These are phyloP conservation scores for Ctenochaetus hawaiiensis DNA, from an alignment of 2,797 vertebrate genomes.

Conservation along the genomic window DNA sequence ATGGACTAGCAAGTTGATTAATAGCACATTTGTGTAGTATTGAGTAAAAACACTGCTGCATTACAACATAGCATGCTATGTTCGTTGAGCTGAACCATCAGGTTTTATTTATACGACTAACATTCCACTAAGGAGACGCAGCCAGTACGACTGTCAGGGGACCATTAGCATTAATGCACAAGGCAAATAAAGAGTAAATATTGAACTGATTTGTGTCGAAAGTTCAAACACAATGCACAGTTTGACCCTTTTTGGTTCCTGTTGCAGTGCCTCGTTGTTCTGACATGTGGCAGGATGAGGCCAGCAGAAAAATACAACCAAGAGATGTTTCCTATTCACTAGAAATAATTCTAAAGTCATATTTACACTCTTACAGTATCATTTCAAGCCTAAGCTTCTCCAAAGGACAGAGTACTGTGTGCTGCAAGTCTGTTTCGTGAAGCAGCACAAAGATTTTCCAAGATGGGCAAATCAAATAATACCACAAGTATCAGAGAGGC, in stretches of 20 bases:
- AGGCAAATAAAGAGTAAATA: neutral
- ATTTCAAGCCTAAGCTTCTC: neutral
- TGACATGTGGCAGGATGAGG: neutral
- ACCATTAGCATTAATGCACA: neutral
- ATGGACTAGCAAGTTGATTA: neutral
- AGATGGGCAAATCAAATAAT: neutral
- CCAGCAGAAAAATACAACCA: neutral
- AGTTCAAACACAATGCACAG: neutral
- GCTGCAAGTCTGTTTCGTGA: neutral
- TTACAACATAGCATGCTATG: neutral
- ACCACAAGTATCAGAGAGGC: neutral
- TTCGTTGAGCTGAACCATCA: constrained; percentile 13
- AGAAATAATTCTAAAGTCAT: neutral
- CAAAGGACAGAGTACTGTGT: neutral
- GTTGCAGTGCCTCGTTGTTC: neutral
- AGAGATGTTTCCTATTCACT: neutral
- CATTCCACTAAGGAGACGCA: constrained; percentile 6
- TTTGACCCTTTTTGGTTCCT: neutral
- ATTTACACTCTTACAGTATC: neutral
- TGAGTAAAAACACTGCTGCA: neutral
- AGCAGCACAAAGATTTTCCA: neutral
- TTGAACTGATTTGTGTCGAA: neutral
- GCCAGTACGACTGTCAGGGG: constrained; percentile 8
- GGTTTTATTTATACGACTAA: constrained; percentile 32
- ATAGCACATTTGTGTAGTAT: constrained; percentile 19